Base-by-base conservation (phyloP, 2,888 invertebrate species). In the Drosophila emarginata region DNA sequence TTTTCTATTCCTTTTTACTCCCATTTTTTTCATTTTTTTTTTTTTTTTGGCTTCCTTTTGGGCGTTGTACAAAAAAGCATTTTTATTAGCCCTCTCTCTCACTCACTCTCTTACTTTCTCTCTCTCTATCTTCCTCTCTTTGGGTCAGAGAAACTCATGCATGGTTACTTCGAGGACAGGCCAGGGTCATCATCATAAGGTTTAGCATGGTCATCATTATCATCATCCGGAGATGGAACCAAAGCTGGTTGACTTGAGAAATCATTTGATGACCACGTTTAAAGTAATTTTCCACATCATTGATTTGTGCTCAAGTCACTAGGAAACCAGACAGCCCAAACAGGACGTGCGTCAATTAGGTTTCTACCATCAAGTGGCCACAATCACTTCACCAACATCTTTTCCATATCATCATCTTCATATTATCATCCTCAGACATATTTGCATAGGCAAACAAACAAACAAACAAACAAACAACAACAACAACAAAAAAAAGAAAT, bases 231-330 rank as follows among this genome's bases (percentile, higher is more conserved):
- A 26, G 14, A 26, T 12, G 26, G 26, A 53, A 11, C 14, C 53
- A 4, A 11, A 39, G 39, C 57, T 58, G 39, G 54, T 54, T 54
- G 54, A 54, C 54, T 54, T 54, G 32, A 54, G 54, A 28, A 28
- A 54, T 37, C 37, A 37, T 37, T 50, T 36, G 53, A 45, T 40
- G 57, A 52, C 54, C 60, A 56, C 72, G 72, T 86, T 83, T 86
- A 64, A 83, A 83, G 80, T 73, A 75, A 86, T 83, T 83, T 86
- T 86, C 67, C 78, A 71, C 87, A 74, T 86, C 83, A 83, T 88
- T 86, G 83, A 83, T 68, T 77, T 69, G 70, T 68, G 81, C 64
- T 77, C 74, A 67, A 85, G 68, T 64, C 63, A 73, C 73, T 69
- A 76, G 73, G 26, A 39, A 53, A 52, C 64, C 23, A 52, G 39